Conservation (phyloP, 2,797 vertebrate genomes). For the Melanotaenia boesemani region DNA sequence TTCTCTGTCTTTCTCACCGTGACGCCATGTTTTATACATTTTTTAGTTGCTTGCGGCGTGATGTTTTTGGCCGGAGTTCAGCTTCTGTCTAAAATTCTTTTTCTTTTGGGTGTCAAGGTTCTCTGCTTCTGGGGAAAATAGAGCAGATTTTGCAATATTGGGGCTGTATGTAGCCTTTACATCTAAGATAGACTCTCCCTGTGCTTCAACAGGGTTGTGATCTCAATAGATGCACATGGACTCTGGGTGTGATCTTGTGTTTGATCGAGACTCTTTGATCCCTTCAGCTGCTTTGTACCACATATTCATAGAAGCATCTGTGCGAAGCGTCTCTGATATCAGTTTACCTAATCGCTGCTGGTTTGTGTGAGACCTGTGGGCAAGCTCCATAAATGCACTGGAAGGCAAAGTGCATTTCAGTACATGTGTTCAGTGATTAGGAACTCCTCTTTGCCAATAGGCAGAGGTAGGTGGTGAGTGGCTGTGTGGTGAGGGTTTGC, state of each 20-base stretch:
- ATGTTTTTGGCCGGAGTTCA: slow-evolving; percentile 67
- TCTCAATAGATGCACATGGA: slow-evolving; percentile 41
- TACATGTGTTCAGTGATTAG: slow-evolving; percentile 45
- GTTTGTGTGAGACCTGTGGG: slow-evolving; percentile 12
- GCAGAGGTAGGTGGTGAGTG: slow-evolving; percentile 49
- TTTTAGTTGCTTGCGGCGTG: slow-evolving; percentile 53
- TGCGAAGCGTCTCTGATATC: slow-evolving; percentile 28
- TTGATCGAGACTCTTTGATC: slow-evolving; percentile 63
- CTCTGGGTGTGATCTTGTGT: slow-evolving; percentile 57
- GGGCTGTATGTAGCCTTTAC: slow-evolving; percentile 21
- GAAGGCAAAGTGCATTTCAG: slow-evolving; percentile 37
- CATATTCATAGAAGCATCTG: slow-evolving; percentile 43
- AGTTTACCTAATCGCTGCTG: slow-evolving; percentile 4
- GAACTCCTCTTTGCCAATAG: slow-evolving; percentile 41
- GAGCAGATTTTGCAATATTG: slow-evolving; percentile 26
- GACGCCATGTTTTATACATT: slow-evolving; percentile 72
- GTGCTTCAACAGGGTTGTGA: slow-evolving; percentile 21
- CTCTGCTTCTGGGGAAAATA: slow-evolving; percentile 32
- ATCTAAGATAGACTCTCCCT: slow-evolving; percentile 15
- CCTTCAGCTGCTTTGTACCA: slow-evolving; percentile 44
- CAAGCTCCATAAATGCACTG: slow-evolving; percentile 23
- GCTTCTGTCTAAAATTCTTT: slow-evolving; percentile 44
- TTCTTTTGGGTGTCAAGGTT: slow-evolving; percentile 43
- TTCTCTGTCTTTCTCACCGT: slow-evolving; percentile 48
- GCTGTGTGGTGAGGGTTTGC: slow-evolving; percentile 52